A percentile compares a stretch with the other conserved stretches of the same genome.
Conservation (phyloP, 2,797 vertebrate genomes). For the Sebastes taczanowskii region DNA sequence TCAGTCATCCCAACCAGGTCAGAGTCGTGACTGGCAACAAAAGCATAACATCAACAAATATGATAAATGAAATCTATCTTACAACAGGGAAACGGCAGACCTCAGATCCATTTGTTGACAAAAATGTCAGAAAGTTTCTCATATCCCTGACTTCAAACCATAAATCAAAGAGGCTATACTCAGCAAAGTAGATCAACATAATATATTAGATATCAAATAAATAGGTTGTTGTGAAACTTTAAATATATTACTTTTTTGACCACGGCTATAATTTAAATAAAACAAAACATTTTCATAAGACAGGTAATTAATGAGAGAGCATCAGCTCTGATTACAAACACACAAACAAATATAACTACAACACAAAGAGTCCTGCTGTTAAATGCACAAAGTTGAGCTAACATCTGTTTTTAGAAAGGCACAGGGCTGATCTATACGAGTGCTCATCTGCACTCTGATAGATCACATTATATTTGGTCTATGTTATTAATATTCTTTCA, state of each 20-base stretch:
- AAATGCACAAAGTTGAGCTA: not conserved
- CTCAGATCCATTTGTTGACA: conserved; percentile 21
- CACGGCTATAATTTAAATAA: conserved; percentile 5
- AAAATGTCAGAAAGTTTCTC: conserved; percentile 31
- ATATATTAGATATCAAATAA: conserved; percentile 70
- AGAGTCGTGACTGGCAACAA: conserved; percentile 11
- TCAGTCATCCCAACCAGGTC: conserved; percentile 60
- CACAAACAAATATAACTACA: conserved; percentile 1
- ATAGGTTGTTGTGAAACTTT: conserved; percentile 46
- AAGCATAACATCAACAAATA: conserved; percentile 28
- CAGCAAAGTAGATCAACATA: conserved; percentile 38
- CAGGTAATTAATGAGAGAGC: not conserved
- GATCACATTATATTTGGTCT: conserved; percentile 15
- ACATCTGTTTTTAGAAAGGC: conserved; percentile 11
- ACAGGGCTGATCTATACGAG: conserved; percentile 4
- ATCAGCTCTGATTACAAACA: conserved; percentile 4
- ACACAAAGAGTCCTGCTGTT: not conserved
- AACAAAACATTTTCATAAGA: conserved; percentile 4
- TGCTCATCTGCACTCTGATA: conserved; percentile 4
- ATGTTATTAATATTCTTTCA: not conserved
- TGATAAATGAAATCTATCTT: conserved; percentile 33
- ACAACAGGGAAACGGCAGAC: not conserved
- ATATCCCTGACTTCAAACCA: conserved; percentile 13
- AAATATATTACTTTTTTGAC: conserved; percentile 50
- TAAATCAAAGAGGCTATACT: conserved; percentile 35